Conservation (phyloP, 1,140 invertebrate genomes). For the Heliconius himera region DNA sequence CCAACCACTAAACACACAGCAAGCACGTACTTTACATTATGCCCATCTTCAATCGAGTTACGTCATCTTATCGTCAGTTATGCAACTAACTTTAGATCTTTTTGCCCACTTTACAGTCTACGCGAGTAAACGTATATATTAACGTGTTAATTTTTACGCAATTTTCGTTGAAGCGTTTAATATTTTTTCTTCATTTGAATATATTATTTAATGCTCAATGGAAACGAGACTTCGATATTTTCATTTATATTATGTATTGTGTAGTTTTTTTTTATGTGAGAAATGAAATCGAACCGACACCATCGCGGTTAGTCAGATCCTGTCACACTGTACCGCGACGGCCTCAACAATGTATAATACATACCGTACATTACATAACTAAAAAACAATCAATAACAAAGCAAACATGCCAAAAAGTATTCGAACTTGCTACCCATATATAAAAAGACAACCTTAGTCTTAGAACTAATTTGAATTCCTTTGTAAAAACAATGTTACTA, state of each 20-base stretch:
- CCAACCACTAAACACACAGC: neutral
- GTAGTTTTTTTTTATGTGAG: no score
- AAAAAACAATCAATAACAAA: neutral
- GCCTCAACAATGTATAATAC: no score
- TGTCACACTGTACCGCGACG: no score
- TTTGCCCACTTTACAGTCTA: neutral
- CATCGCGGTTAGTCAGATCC: no score
- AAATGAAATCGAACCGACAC: no score
- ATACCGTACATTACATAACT: no score
- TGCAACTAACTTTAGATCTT: neutral
- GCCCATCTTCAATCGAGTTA: neutral
- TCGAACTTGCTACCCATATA: neutral
- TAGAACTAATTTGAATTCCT: neutral
- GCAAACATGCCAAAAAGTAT: neutral
- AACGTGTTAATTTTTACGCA: conserved; percentile 1
- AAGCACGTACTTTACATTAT: no score
- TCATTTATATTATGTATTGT: no score
- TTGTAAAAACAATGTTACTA: neutral
- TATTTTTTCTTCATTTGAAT: neutral
- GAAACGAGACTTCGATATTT: no score
- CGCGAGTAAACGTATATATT: neutral
- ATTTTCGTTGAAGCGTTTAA: conserved; percentile 14
- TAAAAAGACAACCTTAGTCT: neutral
- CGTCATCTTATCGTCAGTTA: neutral
- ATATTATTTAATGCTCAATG: neutral